Evolutionary conservation across 2,797 vertebrate genomes (phyloP), one percentile per base, ranked within the genome.

Genomic region (Enteromius trimaculatus): DNA sequence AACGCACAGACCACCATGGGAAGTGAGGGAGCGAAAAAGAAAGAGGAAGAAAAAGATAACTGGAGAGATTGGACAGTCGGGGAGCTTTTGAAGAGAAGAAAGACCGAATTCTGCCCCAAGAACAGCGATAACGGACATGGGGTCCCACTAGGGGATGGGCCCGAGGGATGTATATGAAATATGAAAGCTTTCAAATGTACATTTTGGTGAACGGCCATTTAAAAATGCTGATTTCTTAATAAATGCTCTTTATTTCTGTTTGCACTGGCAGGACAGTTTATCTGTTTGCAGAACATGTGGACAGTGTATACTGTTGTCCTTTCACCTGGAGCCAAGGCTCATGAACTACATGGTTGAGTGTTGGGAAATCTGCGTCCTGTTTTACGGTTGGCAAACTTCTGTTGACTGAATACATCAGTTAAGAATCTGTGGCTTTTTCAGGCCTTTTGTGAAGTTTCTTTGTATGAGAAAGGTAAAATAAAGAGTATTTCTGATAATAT

Each of bases 1-100:
- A 87, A 84, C 53, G 68, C 6, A 39, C 86, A 83, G 84, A 86
- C 82, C 84, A 87, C 82, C 34, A 87, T 89, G 74, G 83, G 81
- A 85, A 86, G 84, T 72, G 74, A 84, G 76, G 37, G 68, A 85
- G 60, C 53, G 31, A 78, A 60, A 87, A 88, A 90, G 89, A 93
- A 89, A 89, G 82, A 83, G 88, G 82, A 89, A 87, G 89, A 89
- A 81, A 84, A 88, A 81, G 88, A 86, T 87, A 83, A 86, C 80
- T 78, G 69, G 65, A 81, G 64, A 86, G 86, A 87, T 87, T 87
- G 85, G 80, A 37, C 83, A 83, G 88, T 88, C 69, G 70, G 85
- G 34, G 75, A 77, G 71, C 83, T 85, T 87, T 87, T 85, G 82
- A 88, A 88, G 80, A 87, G 62, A 78, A 83, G 37, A 86, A 80